Evolutionary conservation across 2,797 vertebrate genomes (phyloP).

Genomic region (Amphiprion clarkii): DNA sequence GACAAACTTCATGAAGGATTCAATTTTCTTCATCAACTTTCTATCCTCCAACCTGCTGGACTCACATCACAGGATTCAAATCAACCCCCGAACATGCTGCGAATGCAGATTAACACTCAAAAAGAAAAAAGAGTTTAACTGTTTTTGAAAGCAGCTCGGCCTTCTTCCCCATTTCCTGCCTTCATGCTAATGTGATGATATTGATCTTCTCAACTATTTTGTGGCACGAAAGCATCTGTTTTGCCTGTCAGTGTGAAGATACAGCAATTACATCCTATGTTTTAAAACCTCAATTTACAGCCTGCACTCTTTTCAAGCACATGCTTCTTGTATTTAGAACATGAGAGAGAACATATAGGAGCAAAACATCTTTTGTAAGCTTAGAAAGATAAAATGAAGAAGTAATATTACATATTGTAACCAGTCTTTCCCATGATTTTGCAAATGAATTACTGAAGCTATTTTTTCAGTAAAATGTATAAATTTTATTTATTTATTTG

Average conservation of each 20-base stretch:
- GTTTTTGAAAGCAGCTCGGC: background rate
- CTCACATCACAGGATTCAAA: background rate
- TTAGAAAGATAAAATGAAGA: background rate
- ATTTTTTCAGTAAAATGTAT: no score
- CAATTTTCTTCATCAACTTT: background rate
- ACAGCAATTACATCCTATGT: background rate
- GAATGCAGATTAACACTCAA: background rate
- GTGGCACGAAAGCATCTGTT: background rate
- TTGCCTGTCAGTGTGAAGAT: no score
- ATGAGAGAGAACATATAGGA: background rate
- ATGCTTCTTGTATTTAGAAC: background rate
- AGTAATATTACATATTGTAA: background rate
- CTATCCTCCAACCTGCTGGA: background rate
- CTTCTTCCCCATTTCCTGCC: background rate
- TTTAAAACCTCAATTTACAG: constrained; percentile 16
- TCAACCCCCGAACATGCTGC: background rate
- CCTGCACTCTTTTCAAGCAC: background rate
- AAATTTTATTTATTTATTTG: no score
- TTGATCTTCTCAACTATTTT: background rate
- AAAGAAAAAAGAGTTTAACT: background rate
- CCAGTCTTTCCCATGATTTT: no score
- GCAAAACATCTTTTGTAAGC: background rate
- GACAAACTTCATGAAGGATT: background rate
- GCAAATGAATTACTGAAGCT: no score
- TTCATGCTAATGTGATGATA: background rate